Evolutionary conservation across 1,140 invertebrate genomes (phyloP).

Genomic region (Nebria ingens): DNA sequence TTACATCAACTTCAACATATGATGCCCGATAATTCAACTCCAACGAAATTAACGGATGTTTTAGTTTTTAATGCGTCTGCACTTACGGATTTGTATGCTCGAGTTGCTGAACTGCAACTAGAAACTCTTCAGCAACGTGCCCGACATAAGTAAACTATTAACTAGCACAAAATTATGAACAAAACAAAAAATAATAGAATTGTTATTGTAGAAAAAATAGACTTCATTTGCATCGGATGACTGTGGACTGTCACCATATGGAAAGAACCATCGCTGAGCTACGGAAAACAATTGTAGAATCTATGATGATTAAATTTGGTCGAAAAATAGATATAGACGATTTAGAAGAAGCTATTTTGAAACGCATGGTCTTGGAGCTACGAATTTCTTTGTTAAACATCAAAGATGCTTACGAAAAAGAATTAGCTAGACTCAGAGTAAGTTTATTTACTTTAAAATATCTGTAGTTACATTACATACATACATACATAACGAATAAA

Average conservation of each 20-base stretch:
- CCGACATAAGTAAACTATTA: constrained; percentile 42
- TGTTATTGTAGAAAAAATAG: constrained; percentile 38
- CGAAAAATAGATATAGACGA: constrained; percentile 40
- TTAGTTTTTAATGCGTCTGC: constrained; percentile 50
- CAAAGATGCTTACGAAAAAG: constrained; percentile 31
- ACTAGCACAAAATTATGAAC: too few relatives aligned
- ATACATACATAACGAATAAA: too few relatives aligned
- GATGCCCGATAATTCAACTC: constrained; percentile 37
- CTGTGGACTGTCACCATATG: constrained; percentile 45
- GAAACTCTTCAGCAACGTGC: constrained; percentile 49
- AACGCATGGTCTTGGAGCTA: constrained; percentile 41
- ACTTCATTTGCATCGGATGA: constrained; percentile 42
- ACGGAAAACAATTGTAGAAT: constrained; percentile 37
- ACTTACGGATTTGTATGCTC: constrained; percentile 43
- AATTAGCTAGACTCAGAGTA: constrained; percentile 30
- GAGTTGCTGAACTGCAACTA: constrained; percentile 51
- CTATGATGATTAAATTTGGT: constrained; percentile 48
- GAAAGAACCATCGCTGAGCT: constrained; percentile 37
- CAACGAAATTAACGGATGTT: constrained; percentile 37
- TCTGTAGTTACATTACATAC: constrained; percentile 12
- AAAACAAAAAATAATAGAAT: too few relatives aligned
- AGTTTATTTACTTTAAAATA: constrained; percentile 13
- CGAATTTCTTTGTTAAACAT: constrained; percentile 38
- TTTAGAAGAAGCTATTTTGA: constrained; percentile 45
- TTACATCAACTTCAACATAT: constrained; percentile 53